phyloP scores from a whole-genome alignment of 2,888 invertebrate species.

The Cantharis lateralis region DNA sequence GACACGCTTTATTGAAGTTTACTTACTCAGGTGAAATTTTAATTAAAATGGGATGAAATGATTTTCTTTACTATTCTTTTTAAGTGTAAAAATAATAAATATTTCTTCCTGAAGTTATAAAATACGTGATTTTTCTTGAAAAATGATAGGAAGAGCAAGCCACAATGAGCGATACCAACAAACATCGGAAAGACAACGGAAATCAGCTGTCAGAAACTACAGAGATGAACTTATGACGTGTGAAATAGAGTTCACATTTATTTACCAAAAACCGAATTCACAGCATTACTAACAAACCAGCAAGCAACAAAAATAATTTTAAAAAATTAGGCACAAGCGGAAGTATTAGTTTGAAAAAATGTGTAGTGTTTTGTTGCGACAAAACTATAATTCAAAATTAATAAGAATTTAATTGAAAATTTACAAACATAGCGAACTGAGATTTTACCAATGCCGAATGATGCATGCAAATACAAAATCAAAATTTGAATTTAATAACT shows the following conservation, averaged over 20 bases:
- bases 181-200: slow-evolving; percentile 35
- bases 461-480: slow-evolving; percentile 18
- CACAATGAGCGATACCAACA: slow-evolving; percentile 33
- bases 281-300: slow-evolving; percentile 8
- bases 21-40: not conserved
- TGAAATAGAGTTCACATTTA: slow-evolving; percentile 30
- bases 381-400: not conserved
- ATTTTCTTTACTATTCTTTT: not conserved
- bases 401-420: slow-evolving; percentile 9
- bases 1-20: not conserved
- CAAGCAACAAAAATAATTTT: not conserved
- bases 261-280: slow-evolving; percentile 26
- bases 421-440: slow-evolving; percentile 13
- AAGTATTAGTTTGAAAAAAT: not conserved
- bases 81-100: not conserved
- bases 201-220: slow-evolving; percentile 33
- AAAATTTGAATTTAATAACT: slow-evolving; percentile 27
- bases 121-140: slow-evolving; percentile 20
- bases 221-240: slow-evolving; percentile 31
- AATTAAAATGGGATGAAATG: not conserved
- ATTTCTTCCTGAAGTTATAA: not conserved
- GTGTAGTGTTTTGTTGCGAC: not conserved
- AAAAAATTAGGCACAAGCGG: not conserved
- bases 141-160: slow-evolving; percentile 25
- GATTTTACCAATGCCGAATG: slow-evolving; percentile 15